phyloP scores from a whole-genome alignment of 2,888 invertebrate genomes.

The Chelonus formosanus region DNA sequence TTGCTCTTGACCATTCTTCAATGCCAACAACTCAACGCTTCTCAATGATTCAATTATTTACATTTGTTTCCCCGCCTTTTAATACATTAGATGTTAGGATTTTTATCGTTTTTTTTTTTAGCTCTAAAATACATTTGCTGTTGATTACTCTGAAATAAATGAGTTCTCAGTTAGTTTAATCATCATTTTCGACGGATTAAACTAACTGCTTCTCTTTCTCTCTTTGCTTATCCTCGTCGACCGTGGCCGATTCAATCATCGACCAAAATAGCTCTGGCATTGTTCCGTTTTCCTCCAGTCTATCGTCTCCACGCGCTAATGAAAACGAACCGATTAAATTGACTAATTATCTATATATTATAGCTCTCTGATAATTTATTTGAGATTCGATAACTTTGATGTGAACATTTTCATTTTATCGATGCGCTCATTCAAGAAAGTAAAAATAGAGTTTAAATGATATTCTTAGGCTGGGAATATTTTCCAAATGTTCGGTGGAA shows the following conservation, averaged over 20 bases:
- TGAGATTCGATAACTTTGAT: no score
- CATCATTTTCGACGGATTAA: slow-evolving; percentile 1
- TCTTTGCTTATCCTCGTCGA: slow-evolving; percentile 38
- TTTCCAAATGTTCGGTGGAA: no score
- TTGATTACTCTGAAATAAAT: not conserved
- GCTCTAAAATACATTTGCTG: not conserved
- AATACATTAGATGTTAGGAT: not conserved
- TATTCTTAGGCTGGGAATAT: no score
- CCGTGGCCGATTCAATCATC: slow-evolving; percentile 60
- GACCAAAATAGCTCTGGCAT: slow-evolving; percentile 61
- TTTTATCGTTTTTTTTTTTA: slow-evolving; percentile 23
- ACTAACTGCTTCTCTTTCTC: not conserved
- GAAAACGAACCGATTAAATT: slow-evolving; percentile 2
- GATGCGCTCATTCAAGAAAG: no score
- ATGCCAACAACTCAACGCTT: slow-evolving; percentile 49
- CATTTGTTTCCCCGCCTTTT: not conserved
- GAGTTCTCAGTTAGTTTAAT: slow-evolving; percentile 1
- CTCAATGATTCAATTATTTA: slow-evolving; percentile 25
- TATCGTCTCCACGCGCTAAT: not conserved
- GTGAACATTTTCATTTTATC: no score
- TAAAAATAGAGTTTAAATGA: no score
- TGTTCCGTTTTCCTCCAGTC: slow-evolving; percentile 58
- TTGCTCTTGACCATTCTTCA: slow-evolving; percentile 59
- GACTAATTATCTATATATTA: not conserved
- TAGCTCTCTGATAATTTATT: no score